These are phyloP conservation scores for Erethizon dorsatum DNA, from an alignment of 2,797 vertebrate species.

Conservation along the genomic window DNA sequence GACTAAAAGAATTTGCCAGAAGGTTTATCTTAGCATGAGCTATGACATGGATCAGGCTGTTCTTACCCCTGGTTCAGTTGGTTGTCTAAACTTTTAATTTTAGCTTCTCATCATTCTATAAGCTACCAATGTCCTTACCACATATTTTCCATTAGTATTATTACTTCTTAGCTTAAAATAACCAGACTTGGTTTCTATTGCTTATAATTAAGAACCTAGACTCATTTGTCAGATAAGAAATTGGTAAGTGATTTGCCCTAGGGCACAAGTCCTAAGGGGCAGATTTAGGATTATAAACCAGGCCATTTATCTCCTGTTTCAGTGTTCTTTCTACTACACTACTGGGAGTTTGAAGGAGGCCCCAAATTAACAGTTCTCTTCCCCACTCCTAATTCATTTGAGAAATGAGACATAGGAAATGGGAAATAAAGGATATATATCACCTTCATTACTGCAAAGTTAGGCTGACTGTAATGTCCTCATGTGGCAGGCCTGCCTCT, in stretches of 20 bases:
- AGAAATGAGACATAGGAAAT: conserved; percentile 22
- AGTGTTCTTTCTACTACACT: not conserved
- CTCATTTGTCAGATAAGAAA: not conserved
- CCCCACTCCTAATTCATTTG: not conserved
- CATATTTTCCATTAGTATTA: too few species aligned
- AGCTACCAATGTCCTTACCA: not conserved
- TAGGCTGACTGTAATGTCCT: not conserved
- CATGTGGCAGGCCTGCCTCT: not conserved
- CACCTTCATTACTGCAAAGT: conserved; percentile 1
- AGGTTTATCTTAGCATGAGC: not conserved
- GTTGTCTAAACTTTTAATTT: conserved; percentile 21
- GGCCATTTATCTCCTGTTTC: not conserved
- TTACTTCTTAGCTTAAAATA: conserved; percentile 35
- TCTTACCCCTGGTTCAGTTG: not conserved
- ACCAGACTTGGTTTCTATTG: not conserved
- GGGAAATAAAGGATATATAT: not conserved
- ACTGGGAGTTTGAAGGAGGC: not conserved
- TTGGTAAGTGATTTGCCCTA: not conserved
- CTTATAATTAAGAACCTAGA: conserved; percentile 33
- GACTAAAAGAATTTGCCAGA: conserved; percentile 9
- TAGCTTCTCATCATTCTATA: not conserved
- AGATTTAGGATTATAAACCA: not conserved
- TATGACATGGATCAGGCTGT: not conserved
- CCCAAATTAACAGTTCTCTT: conserved; percentile 4
- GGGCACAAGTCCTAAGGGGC: not conserved